These are phyloP conservation scores for Gnathochromis pfefferi DNA, from an alignment of 2,113 vertebrate species.

Conservation along the genomic window DNA sequence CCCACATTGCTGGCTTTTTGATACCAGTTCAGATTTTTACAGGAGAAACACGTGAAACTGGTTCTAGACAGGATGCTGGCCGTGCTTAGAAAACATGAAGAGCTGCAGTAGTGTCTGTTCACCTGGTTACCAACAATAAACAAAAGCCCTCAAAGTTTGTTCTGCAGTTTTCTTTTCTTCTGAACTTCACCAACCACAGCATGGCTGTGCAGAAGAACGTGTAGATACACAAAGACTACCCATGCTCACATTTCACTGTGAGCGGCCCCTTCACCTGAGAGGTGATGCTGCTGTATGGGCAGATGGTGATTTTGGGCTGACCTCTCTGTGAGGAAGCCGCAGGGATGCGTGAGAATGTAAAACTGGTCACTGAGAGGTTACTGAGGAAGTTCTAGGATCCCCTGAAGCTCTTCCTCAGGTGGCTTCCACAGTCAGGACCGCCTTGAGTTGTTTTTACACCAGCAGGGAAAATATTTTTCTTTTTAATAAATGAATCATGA, in stretches of 20 bases:
- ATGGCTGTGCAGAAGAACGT: background rate
- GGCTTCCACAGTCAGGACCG: background rate
- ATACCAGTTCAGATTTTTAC: background rate
- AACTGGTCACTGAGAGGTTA: background rate
- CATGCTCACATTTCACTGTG: background rate
- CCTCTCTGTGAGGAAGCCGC: background rate
- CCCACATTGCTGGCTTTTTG: background rate
- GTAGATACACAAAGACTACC: background rate
- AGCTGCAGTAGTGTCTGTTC: background rate
- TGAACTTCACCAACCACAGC: background rate
- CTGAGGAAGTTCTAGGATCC: background rate
- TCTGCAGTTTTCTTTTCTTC: background rate
- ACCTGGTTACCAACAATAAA: background rate
- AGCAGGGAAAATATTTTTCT: background rate
- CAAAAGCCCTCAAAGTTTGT: background rate
- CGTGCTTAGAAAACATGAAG: background rate
- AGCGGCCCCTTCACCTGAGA: background rate
- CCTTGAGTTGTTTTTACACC: background rate
- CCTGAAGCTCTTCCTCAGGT: background rate
- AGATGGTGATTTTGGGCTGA: background rate
- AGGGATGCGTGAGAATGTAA: background rate
- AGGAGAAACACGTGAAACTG: background rate
- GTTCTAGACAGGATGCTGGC: background rate
- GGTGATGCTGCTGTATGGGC: background rate
- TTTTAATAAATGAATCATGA: background rate